phyloP scores from a whole-genome alignment of 2,888 invertebrate genomes.

The Chrysopilus asiliformis region DNA sequence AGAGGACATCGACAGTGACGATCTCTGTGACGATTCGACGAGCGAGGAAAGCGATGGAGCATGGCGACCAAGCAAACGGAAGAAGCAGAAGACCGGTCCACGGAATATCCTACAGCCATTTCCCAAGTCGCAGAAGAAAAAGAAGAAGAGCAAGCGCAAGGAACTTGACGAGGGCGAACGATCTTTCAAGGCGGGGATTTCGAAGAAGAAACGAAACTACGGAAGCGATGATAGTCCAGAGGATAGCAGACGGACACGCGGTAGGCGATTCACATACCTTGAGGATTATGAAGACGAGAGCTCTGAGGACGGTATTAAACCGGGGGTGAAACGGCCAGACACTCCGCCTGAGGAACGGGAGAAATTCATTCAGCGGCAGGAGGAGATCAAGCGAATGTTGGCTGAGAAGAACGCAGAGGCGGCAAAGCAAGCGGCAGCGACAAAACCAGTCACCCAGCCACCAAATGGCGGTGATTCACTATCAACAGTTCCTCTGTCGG shows the following conservation, averaged over 20 bases:
- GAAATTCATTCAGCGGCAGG: conserved; percentile 33
- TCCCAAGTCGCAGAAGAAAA: conserved; percentile 25
- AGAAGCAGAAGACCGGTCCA: conserved; percentile 39
- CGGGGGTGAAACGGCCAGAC: conserved; percentile 34
- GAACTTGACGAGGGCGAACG: conserved; percentile 15
- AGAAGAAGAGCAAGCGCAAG: conserved; percentile 35
- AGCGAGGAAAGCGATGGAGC: conserved; percentile 31
- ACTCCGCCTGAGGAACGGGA: conserved; percentile 37
- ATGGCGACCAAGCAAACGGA: conserved; percentile 32
- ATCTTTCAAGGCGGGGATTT: conserved; percentile 41
- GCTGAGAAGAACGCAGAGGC: conserved; percentile 36
- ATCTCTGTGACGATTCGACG: conserved; percentile 33
- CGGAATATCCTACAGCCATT: conserved; percentile 22
- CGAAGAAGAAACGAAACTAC: conserved; percentile 23
- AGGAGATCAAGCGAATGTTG: conserved; percentile 36
- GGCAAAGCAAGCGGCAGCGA: conserved; percentile 30
- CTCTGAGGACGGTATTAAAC: conserved; percentile 35
- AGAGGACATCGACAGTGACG: conserved; percentile 34
- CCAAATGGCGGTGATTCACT: conserved; percentile 28
- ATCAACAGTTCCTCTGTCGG: conserved; percentile 33
- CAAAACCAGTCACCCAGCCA: conserved; percentile 16
- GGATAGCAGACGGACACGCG: conserved; percentile 23
- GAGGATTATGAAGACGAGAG: conserved; percentile 34
- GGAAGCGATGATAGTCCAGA: conserved; percentile 22
- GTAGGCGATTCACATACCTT: conserved; percentile 33